Percentiles rank a stretch among this genome's conserved stretches.
Evolutionary conservation across 2,888 invertebrate genomes (phyloP).

Genomic region (Macroteleia sp.): DNA sequence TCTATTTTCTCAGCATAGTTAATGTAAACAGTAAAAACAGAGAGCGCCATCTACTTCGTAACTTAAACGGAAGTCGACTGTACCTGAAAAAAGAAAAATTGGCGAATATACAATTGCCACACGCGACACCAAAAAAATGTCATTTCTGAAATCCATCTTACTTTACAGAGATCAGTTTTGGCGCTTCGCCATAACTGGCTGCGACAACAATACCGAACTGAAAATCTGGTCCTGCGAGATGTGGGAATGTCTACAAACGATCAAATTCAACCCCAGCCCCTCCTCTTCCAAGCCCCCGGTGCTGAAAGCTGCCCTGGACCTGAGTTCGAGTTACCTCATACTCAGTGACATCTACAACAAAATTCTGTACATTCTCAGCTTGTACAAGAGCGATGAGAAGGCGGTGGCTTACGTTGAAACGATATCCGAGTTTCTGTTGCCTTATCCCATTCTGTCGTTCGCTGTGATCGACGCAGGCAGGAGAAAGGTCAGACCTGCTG

Average conservation of each 20-base stretch:
- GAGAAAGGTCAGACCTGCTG: conserved; percentile 77
- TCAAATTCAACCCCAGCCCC: conserved; percentile 87
- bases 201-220: conserved; percentile 94
- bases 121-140: no score
- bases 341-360: conserved; percentile 94
- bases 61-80: no score
- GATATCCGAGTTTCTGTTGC: conserved; percentile 94
- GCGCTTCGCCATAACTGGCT: conserved; percentile 97
- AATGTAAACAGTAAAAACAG: no score
- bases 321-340: conserved; percentile 93
- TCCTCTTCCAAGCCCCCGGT: conserved; percentile 83
- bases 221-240: conserved; percentile 98
- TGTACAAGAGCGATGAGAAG: conserved; percentile 87
- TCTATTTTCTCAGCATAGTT: no score
- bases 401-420: conserved; percentile 88
- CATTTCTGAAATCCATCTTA: no score
- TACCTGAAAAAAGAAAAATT: no score
- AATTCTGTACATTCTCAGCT: conserved; percentile 92
- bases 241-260: conserved; percentile 96
- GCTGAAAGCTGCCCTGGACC: conserved; percentile 92
- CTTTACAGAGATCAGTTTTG: conserved; percentile 90
- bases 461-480: conserved; percentile 92
- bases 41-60: no score
- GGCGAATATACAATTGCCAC: no score
- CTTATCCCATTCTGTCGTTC: conserved; percentile 94